Conservation (phyloP, 2,888 invertebrate species). For the Ceramica pisi region DNA sequence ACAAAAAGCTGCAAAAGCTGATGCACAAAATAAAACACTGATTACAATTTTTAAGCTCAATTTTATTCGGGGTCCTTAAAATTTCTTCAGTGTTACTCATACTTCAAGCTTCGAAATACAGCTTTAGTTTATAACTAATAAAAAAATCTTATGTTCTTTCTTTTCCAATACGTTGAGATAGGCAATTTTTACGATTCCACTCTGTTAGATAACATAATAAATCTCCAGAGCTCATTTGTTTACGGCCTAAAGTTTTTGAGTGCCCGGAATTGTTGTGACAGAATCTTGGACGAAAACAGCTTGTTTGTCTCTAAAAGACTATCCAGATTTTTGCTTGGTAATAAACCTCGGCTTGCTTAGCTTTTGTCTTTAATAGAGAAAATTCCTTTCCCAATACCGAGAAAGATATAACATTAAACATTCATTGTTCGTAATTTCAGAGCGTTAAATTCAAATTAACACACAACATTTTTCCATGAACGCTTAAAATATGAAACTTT, state of each 20-base stretch:
- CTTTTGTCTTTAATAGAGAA: conserved; percentile 21
- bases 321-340: conserved; percentile 33
- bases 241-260: conserved; percentile 63
- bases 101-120: conserved; percentile 15
- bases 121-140: conserved; percentile 48
- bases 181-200: conserved; percentile 54
- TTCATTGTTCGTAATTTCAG: neutral
- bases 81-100: neutral
- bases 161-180: conserved; percentile 44
- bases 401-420: conserved; percentile 27
- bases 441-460: neutral
- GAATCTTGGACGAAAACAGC: conserved; percentile 46
- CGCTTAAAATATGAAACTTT: neutral
- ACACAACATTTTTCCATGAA: neutral
- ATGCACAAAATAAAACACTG: neutral
- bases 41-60: neutral
- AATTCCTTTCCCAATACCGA: conserved; percentile 25
- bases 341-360: conserved; percentile 20
- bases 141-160: conserved; percentile 35
- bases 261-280: conserved; percentile 50
- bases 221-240: conserved; percentile 63
- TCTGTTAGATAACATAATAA: conserved; percentile 56
- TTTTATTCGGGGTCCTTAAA: neutral
- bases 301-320: conserved; percentile 48
- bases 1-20: neutral